Base-by-base conservation (phyloP, 2,888 invertebrate genomes). In the Dynastes maya region DNA sequence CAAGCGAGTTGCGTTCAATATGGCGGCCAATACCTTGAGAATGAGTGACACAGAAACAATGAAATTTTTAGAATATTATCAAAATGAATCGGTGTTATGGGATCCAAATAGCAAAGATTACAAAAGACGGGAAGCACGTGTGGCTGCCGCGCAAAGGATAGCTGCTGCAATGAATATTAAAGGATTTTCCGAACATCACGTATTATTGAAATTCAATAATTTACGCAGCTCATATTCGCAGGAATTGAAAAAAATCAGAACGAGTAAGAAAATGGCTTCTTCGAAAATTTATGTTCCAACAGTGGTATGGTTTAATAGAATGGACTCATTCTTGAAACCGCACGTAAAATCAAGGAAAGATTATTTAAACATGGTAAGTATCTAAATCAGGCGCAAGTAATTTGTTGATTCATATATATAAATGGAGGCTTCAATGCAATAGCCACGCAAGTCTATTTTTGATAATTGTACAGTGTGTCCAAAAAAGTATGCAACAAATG, bases 31-130 rank as follows among this genome's bases (percentile, higher is more conserved):
- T 58, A 79, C 77, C 76, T 78, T 80, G 37, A 78, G 55, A 78
- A 71, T 79, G 74, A 79, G 45, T 49, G 79, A 77, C 61, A 70
- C 75, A 64, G 80, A 80, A 27, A 82, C 80, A 22, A 74, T 87
- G 29, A 81, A 85, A 61, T 84, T 89, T 6, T 81, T 89, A 29
- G 84, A 85, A 2, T 81, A 88, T 6, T 88, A 87, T 80, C 81
- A 84, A 11, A 82, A 83, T 2, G 86, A 88, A 16, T 81, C 85
- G 2, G 87, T 86, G 6, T 82, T 89, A 2, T 88, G 88, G 88
- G 86, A 89, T 80, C 85, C 86, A 0, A 61, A 71, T 0, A 40
- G 83, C 0, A 78, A 82, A 0, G 83, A 85, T 13, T 89, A 88
- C 79, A 86, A 84, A 13, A 84, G 85, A 78, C 83, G 84, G 27